phyloP scores from a whole-genome alignment of 2,113 vertebrate genomes.

The Gulo gulo region DNA sequence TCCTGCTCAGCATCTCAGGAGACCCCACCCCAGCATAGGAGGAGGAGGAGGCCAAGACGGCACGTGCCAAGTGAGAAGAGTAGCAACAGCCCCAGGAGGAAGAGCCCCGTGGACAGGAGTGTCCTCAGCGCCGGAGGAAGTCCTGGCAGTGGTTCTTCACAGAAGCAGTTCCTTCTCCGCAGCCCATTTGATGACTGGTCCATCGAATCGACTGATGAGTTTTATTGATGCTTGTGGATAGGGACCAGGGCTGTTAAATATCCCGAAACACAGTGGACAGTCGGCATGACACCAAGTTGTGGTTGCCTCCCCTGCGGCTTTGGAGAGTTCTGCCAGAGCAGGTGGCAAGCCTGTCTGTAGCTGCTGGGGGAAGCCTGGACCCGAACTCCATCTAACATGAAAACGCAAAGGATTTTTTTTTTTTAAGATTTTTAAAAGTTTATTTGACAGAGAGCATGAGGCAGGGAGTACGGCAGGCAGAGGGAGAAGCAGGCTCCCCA shows the following conservation, averaged over 20 bases:
- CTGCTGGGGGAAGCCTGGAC: not conserved
- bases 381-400: not conserved
- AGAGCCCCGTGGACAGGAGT: fast-evolving
- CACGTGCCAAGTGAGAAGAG: no score
- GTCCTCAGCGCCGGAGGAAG: no score
- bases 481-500: no score
- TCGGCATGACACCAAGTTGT: no score
- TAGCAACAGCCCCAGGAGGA: no score
- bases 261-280: not conserved
- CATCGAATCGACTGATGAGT: not conserved
- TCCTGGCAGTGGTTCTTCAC: fast-evolving
- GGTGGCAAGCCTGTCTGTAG: not conserved
- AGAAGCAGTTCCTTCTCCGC: fast-evolving
- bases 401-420: not conserved
- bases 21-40: not conserved
- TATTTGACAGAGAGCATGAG: no score
- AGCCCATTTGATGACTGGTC: not conserved
- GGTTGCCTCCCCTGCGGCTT: not conserved
- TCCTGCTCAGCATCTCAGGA: not conserved
- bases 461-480: no score
- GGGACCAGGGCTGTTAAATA: not conserved
- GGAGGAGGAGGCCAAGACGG: not conserved
- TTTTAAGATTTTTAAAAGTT: no score
- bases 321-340: not conserved
- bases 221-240: fast-evolving